phyloP scores from a whole-genome alignment of 2,888 invertebrate species.

The Cosmia trapezina region DNA sequence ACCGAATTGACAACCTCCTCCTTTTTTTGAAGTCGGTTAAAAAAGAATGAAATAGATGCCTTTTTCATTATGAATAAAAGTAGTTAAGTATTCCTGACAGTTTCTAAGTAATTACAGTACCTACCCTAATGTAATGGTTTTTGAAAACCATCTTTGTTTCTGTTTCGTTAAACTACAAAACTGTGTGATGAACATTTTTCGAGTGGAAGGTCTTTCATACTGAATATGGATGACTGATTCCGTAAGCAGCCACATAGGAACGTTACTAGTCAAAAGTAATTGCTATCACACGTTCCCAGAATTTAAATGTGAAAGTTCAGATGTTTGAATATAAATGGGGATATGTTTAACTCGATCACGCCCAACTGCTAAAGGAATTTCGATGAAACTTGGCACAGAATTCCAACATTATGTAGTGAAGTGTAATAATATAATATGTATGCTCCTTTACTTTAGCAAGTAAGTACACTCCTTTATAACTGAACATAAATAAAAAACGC shows the following conservation, averaged over 20 bases:
- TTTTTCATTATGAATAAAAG: background rate
- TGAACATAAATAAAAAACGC: too few relatives aligned
- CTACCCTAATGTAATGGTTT: background rate
- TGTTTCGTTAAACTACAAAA: background rate
- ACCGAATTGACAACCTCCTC: too few relatives aligned
- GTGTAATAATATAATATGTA: too few relatives aligned
- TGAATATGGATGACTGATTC: conserved; percentile 3
- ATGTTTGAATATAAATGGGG: conserved; percentile 22
- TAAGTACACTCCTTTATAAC: too few relatives aligned
- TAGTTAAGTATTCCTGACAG: too few relatives aligned
- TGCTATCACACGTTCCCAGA: conserved; percentile 14
- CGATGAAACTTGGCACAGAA: conserved; percentile 37
- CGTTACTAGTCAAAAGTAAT: conserved; percentile 14
- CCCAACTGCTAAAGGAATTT: conserved; percentile 19
- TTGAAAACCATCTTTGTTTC: background rate
- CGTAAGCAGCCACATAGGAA: background rate
- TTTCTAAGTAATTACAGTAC: background rate
- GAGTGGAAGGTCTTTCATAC: background rate
- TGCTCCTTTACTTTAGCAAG: too few relatives aligned
- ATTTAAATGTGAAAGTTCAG: conserved; percentile 30
- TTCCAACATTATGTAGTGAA: too few relatives aligned
- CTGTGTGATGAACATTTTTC: background rate
- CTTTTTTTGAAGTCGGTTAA: too few relatives aligned
- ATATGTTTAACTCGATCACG: conserved; percentile 35
- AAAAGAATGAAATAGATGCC: background rate